Evolutionary conservation across 2,113 vertebrate genomes (phyloP).

Genomic region (Pandion haliaetus): DNA sequence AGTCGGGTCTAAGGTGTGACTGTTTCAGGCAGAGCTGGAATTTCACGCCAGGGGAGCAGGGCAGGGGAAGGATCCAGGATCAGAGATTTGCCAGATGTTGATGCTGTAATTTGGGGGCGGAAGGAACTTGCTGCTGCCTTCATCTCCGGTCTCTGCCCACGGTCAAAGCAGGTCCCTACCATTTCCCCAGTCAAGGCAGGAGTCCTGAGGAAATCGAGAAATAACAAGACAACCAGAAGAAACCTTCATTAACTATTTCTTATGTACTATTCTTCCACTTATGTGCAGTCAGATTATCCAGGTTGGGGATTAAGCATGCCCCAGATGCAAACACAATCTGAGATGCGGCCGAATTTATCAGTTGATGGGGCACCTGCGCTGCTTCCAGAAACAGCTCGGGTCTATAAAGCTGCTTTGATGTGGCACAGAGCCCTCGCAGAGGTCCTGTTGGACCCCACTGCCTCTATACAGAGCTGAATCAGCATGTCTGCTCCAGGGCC

Average conservation of each 20-base stretch:
- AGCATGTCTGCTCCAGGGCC: background rate
- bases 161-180: background rate
- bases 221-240: background rate
- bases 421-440: background rate
- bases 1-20: background rate
- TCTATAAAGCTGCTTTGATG: background rate
- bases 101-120: background rate
- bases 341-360: background rate
- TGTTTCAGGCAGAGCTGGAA: background rate
- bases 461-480: background rate
- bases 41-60: background rate
- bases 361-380: background rate
- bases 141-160: rapidly evolving
- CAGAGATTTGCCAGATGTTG: background rate
- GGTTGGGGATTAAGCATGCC: background rate
- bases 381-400: background rate
- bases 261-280: background rate
- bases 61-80: background rate
- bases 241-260: background rate
- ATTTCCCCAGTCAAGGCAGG: background rate
- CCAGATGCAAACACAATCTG: background rate
- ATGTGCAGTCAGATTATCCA: background rate
- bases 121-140: background rate
- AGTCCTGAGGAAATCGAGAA: background rate
- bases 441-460: background rate